Evolutionary conservation across 2,113 vertebrate species (phyloP), one percentile per base, ranked within the genome.

Genomic region (Nycticryphes semicollaris): DNA sequence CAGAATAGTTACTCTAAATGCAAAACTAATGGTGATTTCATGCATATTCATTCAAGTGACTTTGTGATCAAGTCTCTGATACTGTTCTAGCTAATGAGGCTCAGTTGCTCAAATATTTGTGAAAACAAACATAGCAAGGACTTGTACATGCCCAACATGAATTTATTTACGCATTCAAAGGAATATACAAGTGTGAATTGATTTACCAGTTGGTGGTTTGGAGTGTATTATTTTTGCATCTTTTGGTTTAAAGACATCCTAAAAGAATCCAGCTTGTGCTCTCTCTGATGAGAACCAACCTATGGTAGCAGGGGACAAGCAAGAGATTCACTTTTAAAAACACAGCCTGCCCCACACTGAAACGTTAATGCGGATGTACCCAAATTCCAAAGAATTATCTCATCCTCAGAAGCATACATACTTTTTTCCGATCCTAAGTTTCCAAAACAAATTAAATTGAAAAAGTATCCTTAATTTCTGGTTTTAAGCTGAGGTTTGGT

Each of bases 11-110:
- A 89, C 41, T 82, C 50, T 86, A 79, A 93, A 83, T 76, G 86
- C 87, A 95, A 90, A 88, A 93, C 90, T 92, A 95, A 88, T 93
- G 82, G 88, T 85, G 84, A 92, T 95, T 96, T 95, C 92, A 95
- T 95, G 86, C 91, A 94, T 91, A 89, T 89, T 89, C 90, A 96
- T 95, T 93, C 66, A 82, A 76, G 45, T 47, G 53, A 89, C 74
- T 82, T 91, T 89, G 86, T 82, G 89, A 94, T 90, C 4, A 8
- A 81, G 68, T 25, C 28, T 81, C 88, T 57, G 73, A 69, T 93
- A 87, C 60, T 92, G 84, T 83, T 91, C 67, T 94, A 92, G 59
- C 39, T 94, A 95, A 91, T 92, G 89, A 97, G 70, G 66, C 30
- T 79, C 66, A 79, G 87, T 94, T 92, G 69, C 68, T 95, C 54